Conservation (phyloP, 2,888 invertebrate species). For the Pterostichus niger region DNA sequence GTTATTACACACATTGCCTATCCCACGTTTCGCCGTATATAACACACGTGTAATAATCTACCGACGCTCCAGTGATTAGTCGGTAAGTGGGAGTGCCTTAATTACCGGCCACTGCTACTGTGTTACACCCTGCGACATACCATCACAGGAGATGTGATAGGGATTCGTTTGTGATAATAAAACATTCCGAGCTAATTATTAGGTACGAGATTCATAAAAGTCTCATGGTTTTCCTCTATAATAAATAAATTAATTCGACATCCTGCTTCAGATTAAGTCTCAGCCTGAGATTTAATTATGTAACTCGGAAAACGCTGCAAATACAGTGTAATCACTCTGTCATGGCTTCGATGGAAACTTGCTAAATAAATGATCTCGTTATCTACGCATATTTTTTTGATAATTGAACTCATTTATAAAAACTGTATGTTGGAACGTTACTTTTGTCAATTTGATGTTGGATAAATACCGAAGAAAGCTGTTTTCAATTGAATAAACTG, state of each 20-base stretch:
- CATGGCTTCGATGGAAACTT: slow-evolving; percentile 12
- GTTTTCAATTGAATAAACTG: too few species aligned
- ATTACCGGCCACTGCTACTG: slow-evolving; percentile 62
- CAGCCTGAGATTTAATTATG: slow-evolving; percentile 28
- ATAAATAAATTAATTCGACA: slow-evolving; percentile 53
- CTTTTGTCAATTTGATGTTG: too few species aligned
- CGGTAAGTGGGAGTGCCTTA: slow-evolving; percentile 67
- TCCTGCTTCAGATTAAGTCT: slow-evolving; percentile 15
- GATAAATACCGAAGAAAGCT: too few species aligned
- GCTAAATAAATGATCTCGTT: slow-evolving; percentile 34
- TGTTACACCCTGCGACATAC: slow-evolving; percentile 64
- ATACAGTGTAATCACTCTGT: slow-evolving; percentile 38
- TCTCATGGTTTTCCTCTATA: slow-evolving; percentile 34
- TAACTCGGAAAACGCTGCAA: slow-evolving; percentile 27
- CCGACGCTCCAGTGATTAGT: slow-evolving; percentile 66
- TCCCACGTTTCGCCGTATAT: slow-evolving; percentile 62
- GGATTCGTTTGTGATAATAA: slow-evolving; percentile 43
- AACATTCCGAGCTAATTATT: slow-evolving; percentile 46
- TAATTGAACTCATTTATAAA: too few species aligned
- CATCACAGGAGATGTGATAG: not conserved
- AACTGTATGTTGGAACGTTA: too few species aligned
- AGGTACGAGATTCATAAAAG: slow-evolving; percentile 44
- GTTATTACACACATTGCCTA: slow-evolving; percentile 65
- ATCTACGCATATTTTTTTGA: not conserved
- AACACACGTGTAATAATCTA: slow-evolving; percentile 60